Evolutionary conservation across 2,888 invertebrate genomes (phyloP).

Genomic region (Hermodice carunculata): DNA sequence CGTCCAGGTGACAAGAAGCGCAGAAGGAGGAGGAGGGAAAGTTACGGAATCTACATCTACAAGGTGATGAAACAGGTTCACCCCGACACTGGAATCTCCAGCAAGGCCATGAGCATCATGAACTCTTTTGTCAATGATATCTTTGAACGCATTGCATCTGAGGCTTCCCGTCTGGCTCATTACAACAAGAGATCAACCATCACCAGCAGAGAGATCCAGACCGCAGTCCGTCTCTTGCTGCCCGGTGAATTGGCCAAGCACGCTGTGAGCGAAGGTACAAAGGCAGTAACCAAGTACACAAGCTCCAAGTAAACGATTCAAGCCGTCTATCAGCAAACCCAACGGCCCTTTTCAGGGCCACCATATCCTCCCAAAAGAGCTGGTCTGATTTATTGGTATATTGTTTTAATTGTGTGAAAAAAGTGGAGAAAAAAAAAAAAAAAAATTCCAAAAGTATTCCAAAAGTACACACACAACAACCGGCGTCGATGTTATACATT

Average conservation of each 20-base stretch:
- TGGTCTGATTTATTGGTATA: no score
- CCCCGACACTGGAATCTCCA: constrained; percentile 59
- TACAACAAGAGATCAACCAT: constrained; percentile 51
- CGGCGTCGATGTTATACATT: no score
- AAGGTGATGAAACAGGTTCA: constrained; percentile 62
- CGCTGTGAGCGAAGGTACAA: constrained; percentile 71
- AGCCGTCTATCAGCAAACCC: background rate
- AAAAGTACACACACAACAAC: no score
- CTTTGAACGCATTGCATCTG: constrained; percentile 61
- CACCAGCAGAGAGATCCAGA: constrained; percentile 79
- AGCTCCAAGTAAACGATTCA: constrained; percentile 38
- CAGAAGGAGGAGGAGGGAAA: constrained; percentile 50
- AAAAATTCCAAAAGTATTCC: no score
- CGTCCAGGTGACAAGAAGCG: constrained; percentile 53
- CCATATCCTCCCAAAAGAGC: constrained; percentile 18
- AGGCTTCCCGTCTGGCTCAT: constrained; percentile 55
- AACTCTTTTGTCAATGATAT: constrained; percentile 61
- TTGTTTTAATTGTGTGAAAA: no score
- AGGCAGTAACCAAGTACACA: constrained; percentile 56
- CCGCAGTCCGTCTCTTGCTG: constrained; percentile 77
- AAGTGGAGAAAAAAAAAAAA: no score
- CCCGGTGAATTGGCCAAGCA: constrained; percentile 83
- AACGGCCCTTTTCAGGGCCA: constrained; percentile 17
- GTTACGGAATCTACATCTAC: constrained; percentile 55
- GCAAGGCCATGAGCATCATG: constrained; percentile 49